These are phyloP conservation scores for Brachionus koreanus DNA, from an alignment of 1,140 invertebrate genomes.

Conservation along the genomic window DNA sequence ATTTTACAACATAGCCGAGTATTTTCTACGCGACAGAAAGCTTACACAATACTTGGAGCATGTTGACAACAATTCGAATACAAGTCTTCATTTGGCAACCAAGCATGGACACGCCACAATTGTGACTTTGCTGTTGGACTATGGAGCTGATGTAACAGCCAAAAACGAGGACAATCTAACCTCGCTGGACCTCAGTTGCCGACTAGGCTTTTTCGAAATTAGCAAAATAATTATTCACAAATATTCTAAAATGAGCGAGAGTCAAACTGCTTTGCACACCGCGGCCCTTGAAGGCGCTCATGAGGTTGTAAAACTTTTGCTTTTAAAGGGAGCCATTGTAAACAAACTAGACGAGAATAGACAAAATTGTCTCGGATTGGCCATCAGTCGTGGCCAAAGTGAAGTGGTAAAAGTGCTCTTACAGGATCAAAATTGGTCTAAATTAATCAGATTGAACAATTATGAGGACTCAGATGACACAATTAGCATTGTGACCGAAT, in stretches of 20 bases:
- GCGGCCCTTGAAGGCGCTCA: constrained; percentile 27
- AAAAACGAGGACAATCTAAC: constrained; percentile 41
- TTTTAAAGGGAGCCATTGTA: constrained; percentile 11
- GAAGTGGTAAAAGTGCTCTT: constrained; percentile 36
- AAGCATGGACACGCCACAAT: constrained; percentile 22
- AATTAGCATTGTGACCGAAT: constrained; percentile 1
- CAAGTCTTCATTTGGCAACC: constrained; percentile 31
- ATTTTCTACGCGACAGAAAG: constrained; percentile 32
- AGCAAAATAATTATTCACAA: constrained; percentile 37
- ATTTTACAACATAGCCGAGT: constrained; percentile 34
- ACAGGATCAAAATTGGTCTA: constrained; percentile 17
- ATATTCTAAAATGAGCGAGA: constrained; percentile 37
- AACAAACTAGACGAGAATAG: constrained; percentile 31
- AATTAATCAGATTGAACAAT: constrained; percentile 29
- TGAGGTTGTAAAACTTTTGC: constrained; percentile 16
- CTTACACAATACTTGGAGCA: constrained; percentile 12
- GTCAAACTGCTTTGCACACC: constrained; percentile 27
- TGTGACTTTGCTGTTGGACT: constrained; percentile 23
- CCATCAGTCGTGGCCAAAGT: constrained; percentile 16
- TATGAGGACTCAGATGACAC: constrained; percentile 29
- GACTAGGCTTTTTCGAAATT: constrained; percentile 33
- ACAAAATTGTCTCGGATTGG: constrained; percentile 36
- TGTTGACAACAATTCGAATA: constrained; percentile 40
- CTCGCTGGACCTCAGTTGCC: constrained; percentile 26
- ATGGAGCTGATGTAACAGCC: constrained; percentile 28